Evolutionary conservation across 1,140 invertebrate genomes (phyloP), one percentile per base, ranked within the genome.

Genomic region (Bombus difficillimus): DNA sequence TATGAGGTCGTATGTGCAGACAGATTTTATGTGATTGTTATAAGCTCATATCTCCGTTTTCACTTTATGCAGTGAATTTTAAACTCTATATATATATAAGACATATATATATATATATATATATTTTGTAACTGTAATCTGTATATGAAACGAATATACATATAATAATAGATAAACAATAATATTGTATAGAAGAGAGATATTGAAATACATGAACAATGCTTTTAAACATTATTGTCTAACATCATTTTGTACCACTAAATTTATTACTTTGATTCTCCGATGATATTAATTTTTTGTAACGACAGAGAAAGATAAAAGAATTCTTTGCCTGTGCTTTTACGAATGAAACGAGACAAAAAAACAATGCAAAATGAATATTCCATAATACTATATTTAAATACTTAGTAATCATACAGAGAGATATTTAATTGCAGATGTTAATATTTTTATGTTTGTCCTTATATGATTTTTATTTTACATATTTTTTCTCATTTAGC

Each of bases 151-250:
- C 84, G 89, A 92, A 92, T 91, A 92, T 93, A 90, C 89, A 94
- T 92, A 94, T 92, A 93, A 94, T 90, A 90, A 94, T 93, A 94
- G 92, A 93, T 92, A 89, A 80, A 93, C 90, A 92, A 94, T 92
- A 92, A 94, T 93, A 95, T 94, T 95, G 94, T 94, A 95, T 94
- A 95, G 94, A 95, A 95, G 92, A 95, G 94, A 95, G 94, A 95
- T 95, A 95, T 94, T 94, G 93, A 95, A 95, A 95, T 95, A 95
- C 93, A 95, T 94, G 94, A 94, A 94, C 92, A 91, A 94, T 95
- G 94, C 94, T 95, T 95, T 95, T 95, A 94, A 95, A 95, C 93
- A 94, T 94, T 92, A 94, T 93, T 92, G 94, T 95, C 94, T 95
- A 94, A 95, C 92, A 92, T 95, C 94, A 94, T 95, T 95, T 94